Base-by-base conservation (phyloP, 2,888 invertebrate species). In the Caradrina clavipalpis region DNA sequence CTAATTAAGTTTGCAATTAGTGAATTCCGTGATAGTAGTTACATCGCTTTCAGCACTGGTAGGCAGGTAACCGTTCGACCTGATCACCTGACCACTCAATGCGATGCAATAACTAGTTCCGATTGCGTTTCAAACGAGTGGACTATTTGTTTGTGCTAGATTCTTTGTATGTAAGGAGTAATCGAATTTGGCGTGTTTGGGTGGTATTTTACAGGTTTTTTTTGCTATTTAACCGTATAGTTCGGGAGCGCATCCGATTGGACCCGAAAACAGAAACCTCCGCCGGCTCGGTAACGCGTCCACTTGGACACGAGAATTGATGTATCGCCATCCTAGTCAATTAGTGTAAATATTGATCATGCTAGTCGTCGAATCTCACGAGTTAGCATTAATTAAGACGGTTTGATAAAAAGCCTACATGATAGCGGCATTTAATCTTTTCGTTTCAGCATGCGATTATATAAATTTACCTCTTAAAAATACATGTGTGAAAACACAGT, bases 1-100 rank as follows among this genome's bases (percentile, higher is more conserved):
- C 65, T 77, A 81, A 84, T 84, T 77, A 84, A 60, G 49, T 73
- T 72, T 54, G 69, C 53, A 78, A 80, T 78, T 78, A 76, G 70
- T 55, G 50, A 66, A 73, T 83, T 65, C 66, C 75, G 77, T 77
- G 83, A 79, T 81, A 76, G 59, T 26, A 39, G 67, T 75, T 75
- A 57, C 73, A 66, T 80, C 51, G 69, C 75, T 74, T 83, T 82
- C 67, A 71, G 64, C 83, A 70, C 75, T 63, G 67, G 35, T 85
- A 51, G 72, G 69, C 78, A 82, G 56, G 85, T 75, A 82, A 76
- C 56, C 68, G 21, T 61, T 63, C 76, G 69, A 80, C 76, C 65
- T 80, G 49, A 80, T 80, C 81, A 78, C 68, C 53, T 63, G 66
- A 66, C 62, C 39, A 50, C 26, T 65, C 19, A 74, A 51, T 45